Evolutionary conservation across 2,113 vertebrate species (phyloP), one percentile per base, ranked within the genome.

Genomic region (Calcarius ornatus): DNA sequence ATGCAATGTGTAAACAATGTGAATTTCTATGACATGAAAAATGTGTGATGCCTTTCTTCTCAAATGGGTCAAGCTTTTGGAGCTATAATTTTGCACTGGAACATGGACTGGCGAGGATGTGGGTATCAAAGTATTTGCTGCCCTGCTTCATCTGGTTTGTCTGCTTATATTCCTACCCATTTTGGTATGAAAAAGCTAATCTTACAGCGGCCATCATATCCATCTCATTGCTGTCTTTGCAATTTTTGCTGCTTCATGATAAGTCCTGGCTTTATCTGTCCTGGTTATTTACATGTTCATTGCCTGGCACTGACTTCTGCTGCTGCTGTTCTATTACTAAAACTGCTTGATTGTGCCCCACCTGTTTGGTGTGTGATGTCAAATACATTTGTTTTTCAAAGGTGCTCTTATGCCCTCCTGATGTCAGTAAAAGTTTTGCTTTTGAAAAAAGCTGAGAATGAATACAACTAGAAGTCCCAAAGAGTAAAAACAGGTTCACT

Each of bases 81-180:
- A 88, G 72, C 53, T 47, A 43, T 5, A 69, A 69, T 86, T 83
- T 65, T 77, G 18, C 51, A 14, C 38, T 92, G 35, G 84, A 95
- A 73, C 76, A 56, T 14, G 37, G 30, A 88, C 48, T 65, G 65
- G 86, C 37, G 40, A 94, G 93, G 88, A 95, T 97, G 94, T 92
- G 93, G 94, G 88, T 96, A 95, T 76, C 95, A 96, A 96, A 96
- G 95, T 94, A 50, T 86, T 94, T 96, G 95, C 88, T 95, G 79
- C 94, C 90, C 95, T 86, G 60, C 94, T 93, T 84, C 85, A 83
- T 66, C 79, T 87, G 42, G 20, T 86, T 59, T 90, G 79, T 86
- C 82, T 78, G 51, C 60, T 94, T 81, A 84, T 83, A 45, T 72
- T 93, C 76, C 93, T 90, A 35, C 28, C 47, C 80, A 79, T 94